Percentiles rank a stretch among this genome's conserved stretches.
Conservation (phyloP, 2,888 invertebrate genomes). For the Timandra comae region DNA sequence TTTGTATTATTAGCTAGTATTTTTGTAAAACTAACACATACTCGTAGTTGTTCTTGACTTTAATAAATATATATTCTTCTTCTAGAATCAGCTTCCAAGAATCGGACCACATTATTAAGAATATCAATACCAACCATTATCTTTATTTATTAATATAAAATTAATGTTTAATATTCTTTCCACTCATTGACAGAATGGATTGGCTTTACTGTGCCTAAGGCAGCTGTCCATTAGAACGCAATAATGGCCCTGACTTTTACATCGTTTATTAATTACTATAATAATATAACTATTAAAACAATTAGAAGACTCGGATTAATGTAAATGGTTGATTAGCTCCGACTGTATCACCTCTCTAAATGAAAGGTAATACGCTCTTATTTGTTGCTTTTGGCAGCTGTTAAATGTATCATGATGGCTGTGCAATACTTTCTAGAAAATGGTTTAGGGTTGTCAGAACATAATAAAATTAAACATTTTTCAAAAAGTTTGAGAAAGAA, state of each 20-base stretch:
- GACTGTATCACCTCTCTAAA: constrained; percentile 38
- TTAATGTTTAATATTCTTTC: not conserved
- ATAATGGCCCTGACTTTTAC: too few relatives aligned
- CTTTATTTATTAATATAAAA: not conserved
- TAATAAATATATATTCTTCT: too few relatives aligned
- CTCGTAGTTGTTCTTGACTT: too few relatives aligned
- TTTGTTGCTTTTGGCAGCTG: constrained; percentile 5
- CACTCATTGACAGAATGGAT: too few relatives aligned
- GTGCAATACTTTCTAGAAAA: not conserved
- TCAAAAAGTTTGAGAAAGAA: too few relatives aligned
- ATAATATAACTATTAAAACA: constrained; percentile 3
- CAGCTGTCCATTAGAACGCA: not conserved
- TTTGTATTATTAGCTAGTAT: too few relatives aligned
- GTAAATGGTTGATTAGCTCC: constrained; percentile 26
- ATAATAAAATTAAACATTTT: not conserved
- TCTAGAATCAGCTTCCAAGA: too few relatives aligned
- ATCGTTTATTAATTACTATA: too few relatives aligned
- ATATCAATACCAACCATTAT: too few relatives aligned
- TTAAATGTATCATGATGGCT: not conserved
- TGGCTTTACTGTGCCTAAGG: too few relatives aligned
- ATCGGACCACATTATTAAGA: too few relatives aligned
- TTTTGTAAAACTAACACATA: too few relatives aligned
- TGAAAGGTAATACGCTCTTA: constrained; percentile 25
- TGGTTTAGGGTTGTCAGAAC: not conserved
- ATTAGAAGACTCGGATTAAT: constrained; percentile 11